Percentiles rank a stretch among this genome's conserved stretches.
These are phyloP conservation scores for Pygoscelis adeliae DNA, from an alignment of 2,113 vertebrate genomes.

Conservation along the genomic window DNA sequence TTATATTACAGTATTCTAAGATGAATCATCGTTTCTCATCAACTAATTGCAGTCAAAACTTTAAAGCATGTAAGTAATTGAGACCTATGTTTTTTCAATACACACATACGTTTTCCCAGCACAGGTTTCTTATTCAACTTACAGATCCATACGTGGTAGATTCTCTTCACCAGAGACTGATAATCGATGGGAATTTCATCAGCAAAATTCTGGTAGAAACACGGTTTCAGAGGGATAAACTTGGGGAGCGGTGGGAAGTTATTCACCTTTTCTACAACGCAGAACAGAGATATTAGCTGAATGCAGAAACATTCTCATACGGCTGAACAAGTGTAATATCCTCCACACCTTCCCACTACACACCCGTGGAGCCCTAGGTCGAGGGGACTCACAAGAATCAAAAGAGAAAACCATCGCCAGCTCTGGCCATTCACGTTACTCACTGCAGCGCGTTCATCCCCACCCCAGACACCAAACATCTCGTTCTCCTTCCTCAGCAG, in stretches of 20 bases:
- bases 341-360: not conserved
- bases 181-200: conserved; percentile 89
- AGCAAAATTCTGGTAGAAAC: conserved; percentile 93
- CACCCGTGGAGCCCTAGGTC: accelerated
- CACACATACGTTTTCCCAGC: not conserved
- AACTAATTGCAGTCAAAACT: not conserved
- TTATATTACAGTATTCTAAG: not conserved
- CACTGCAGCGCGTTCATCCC: not conserved
- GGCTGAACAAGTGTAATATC: not conserved
- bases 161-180: conserved; percentile 84
- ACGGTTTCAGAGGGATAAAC: conserved; percentile 88
- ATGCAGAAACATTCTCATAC: not conserved
- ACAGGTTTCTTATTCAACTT: conserved; percentile 51
- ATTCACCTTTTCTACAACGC: conserved; percentile 80
- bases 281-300: not conserved
- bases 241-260: conserved; percentile 92
- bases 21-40: not conserved
- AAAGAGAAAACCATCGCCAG: not conserved
- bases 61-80: accelerated
- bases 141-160: conserved; percentile 95
- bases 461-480: not conserved
- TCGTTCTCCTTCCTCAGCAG: not conserved
- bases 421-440: not conserved
- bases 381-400: not conserved
- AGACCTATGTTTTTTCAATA: not conserved